Conservation (phyloP, 2,113 vertebrate species). For the Lampris megalopsis region DNA sequence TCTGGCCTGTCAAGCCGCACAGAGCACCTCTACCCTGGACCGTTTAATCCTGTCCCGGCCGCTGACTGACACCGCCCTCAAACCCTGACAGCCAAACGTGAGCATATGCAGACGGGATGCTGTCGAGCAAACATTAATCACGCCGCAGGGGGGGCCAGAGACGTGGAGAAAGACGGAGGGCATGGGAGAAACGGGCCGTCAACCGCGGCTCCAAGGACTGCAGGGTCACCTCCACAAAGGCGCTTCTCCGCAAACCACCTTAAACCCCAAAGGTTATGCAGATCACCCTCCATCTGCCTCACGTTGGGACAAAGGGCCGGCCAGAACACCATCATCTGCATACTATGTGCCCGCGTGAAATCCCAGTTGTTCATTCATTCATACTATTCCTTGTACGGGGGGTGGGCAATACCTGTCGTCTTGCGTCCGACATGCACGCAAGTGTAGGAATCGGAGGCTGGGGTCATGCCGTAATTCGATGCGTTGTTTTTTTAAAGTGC, state of each 20-base stretch:
- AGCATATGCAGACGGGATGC: slow-evolving; percentile 67
- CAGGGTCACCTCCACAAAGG: slow-evolving; percentile 68
- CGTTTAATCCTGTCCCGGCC: slow-evolving; percentile 35
- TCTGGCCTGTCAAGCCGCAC: slow-evolving; percentile 9
- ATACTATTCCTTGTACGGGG: not conserved
- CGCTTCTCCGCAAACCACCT: slow-evolving; percentile 23
- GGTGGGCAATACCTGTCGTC: slow-evolving; percentile 12
- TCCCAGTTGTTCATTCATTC: not conserved
- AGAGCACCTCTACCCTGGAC: not conserved
- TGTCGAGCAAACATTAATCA: slow-evolving; percentile 78
- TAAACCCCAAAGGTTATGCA: slow-evolving; percentile 47
- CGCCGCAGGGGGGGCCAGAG: slow-evolving; percentile 65
- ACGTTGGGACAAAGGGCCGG: slow-evolving; percentile 2
- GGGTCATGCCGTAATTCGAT: slow-evolving; percentile 26
- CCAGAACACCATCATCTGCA: slow-evolving; percentile 6
- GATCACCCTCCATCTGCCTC: slow-evolving; percentile 51
- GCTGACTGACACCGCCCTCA: slow-evolving; percentile 57
- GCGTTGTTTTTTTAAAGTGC: not conserved
- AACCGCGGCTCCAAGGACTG: slow-evolving; percentile 63
- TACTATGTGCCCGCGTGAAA: not conserved
- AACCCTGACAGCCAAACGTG: slow-evolving; percentile 56
- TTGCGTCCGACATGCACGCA: slow-evolving; percentile 21
- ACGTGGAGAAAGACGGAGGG: slow-evolving; percentile 58
- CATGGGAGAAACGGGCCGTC: slow-evolving; percentile 52
- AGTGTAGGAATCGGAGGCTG: slow-evolving; percentile 23